phyloP scores from a whole-genome alignment of 1,140 invertebrate genomes.

The Forficula auricularia region DNA sequence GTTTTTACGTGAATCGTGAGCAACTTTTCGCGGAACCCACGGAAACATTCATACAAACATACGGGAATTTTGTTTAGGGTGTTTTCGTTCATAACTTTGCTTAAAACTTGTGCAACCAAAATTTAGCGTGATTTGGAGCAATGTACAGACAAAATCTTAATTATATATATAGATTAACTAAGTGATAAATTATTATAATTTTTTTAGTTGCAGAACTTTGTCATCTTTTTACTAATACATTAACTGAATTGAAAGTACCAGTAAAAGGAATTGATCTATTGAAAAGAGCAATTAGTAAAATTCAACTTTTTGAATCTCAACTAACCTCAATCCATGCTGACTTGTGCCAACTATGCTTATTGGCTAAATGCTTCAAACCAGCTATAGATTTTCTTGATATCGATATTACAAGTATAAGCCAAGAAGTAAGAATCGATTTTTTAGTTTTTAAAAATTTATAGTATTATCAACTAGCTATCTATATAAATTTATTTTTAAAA shows the following conservation, averaged over 20 bases:
- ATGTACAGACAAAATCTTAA: no score
- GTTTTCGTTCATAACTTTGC: no score
- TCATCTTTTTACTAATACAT: slow-evolving; percentile 57
- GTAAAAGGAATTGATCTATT: slow-evolving; percentile 71
- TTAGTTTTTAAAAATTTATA: slow-evolving; percentile 7
- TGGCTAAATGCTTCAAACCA: slow-evolving; percentile 83
- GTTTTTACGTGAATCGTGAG: no score
- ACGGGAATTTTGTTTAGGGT: no score
- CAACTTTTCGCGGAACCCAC: no score
- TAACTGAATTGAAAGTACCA: slow-evolving; percentile 59
- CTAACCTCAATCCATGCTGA: slow-evolving; percentile 86
- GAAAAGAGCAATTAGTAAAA: slow-evolving; percentile 69
- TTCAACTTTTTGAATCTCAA: slow-evolving; percentile 71
- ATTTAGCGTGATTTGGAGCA: no score
- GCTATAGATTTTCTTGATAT: slow-evolving; percentile 74
- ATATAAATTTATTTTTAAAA: background rate
- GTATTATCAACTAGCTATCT: slow-evolving; percentile 11
- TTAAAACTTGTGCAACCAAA: no score
- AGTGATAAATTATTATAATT: no score
- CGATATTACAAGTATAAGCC: slow-evolving; percentile 80
- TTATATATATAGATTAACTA: no score
- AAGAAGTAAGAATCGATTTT: slow-evolving; percentile 40
- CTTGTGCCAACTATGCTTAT: slow-evolving; percentile 77
- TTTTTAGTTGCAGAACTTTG: slow-evolving; percentile 73
- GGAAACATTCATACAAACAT: no score